phyloP scores from a whole-genome alignment of 92 coral and sea anemone genomes.

The Parazoanthus atlanticus region DNA sequence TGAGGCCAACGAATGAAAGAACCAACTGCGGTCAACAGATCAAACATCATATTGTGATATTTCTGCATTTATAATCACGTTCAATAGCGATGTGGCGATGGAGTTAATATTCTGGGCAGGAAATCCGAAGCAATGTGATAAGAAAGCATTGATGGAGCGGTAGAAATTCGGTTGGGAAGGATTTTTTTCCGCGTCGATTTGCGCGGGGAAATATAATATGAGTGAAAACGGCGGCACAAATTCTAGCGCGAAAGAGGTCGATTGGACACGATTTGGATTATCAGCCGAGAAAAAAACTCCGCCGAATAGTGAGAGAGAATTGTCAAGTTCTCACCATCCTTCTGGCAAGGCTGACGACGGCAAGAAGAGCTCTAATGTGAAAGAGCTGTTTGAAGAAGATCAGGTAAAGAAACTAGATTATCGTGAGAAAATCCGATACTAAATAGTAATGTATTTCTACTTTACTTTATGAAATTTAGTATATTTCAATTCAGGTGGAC shows the following conservation, averaged over 20 bases:
- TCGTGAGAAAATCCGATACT: not conserved
- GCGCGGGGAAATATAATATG: conserved; percentile 38
- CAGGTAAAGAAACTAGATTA: conserved; percentile 26
- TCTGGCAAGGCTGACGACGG: not conserved
- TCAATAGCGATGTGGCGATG: conserved; percentile 29
- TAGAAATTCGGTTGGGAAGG: conserved; percentile 22
- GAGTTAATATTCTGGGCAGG: not conserved
- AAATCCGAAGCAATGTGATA: conserved; percentile 35
- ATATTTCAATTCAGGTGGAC: not conserved
- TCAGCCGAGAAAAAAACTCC: conserved; percentile 41
- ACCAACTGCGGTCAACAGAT: conserved; percentile 24
- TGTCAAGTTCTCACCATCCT: conserved; percentile 8
- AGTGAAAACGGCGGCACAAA: conserved; percentile 4
- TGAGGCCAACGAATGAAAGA: conserved; percentile 1
- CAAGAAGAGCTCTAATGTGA: conserved; percentile 27
- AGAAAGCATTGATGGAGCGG: conserved; percentile 1
- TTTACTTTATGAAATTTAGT: conserved; percentile 8
- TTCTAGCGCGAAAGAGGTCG: conserved; percentile 27
- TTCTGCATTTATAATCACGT: conserved; percentile 40
- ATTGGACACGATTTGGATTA: conserved; percentile 39
- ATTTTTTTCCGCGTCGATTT: conserved; percentile 1
- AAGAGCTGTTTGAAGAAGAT: conserved; percentile 39
- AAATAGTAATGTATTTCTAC: conserved; percentile 4
- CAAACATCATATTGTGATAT: conserved; percentile 25
- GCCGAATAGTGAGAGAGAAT: conserved; percentile 24